phyloP scores from a whole-genome alignment of 2,113 vertebrate species.

The Lepus europaeus region DNA sequence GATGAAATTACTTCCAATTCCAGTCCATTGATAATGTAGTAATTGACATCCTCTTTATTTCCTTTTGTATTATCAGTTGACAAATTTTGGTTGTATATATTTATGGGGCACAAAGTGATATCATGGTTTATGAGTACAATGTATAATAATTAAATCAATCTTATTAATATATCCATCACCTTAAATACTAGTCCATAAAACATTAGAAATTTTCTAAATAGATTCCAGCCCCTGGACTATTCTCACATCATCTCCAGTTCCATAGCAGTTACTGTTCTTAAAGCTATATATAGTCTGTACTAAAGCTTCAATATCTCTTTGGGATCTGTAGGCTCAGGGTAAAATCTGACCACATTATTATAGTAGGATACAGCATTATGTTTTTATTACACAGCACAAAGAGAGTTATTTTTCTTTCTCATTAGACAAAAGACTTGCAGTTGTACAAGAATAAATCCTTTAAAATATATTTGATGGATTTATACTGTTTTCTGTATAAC shows the following conservation, averaged over 20 bases:
- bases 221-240: not conserved
- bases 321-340: not conserved
- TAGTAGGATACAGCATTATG: not conserved
- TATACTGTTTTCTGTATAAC: slow-evolving; percentile 2
- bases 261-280: not conserved
- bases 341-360: slow-evolving; percentile 3
- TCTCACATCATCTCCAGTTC: not conserved
- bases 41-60: not conserved
- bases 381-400: not conserved
- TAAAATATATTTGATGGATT: not conserved
- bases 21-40: not conserved
- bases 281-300: not conserved
- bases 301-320: not conserved
- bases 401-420: slow-evolving; percentile 30
- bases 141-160: not conserved
- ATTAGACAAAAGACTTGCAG: not conserved
- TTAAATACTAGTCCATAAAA: not conserved
- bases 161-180: not conserved
- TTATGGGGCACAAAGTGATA: not conserved
- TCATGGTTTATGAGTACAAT: not conserved
- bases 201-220: not conserved
- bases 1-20: not conserved
- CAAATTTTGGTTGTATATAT: not conserved
- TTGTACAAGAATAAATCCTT: not conserved
- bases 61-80: not conserved